These are phyloP conservation scores for Chromoteleia sp. DNA, from an alignment of 2,888 invertebrate species.

Conservation along the genomic window DNA sequence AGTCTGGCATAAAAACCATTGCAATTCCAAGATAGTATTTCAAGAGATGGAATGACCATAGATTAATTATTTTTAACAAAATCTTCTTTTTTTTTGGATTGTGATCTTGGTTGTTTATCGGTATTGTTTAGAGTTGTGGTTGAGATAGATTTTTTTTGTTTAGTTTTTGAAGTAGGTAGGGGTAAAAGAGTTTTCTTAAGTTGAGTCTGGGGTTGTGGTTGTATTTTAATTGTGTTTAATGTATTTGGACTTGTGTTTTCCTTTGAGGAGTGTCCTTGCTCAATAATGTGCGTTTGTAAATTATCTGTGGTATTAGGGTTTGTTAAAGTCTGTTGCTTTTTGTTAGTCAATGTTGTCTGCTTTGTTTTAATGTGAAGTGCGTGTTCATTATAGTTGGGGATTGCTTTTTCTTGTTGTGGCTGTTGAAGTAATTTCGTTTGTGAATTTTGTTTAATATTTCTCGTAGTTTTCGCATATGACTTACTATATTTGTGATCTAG, in stretches of 20 bases:
- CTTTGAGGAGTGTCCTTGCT: not conserved
- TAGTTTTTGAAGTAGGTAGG: not conserved
- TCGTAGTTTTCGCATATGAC: not conserved
- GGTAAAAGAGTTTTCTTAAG: not conserved
- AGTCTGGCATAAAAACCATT: constrained; percentile 5
- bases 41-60: not conserved
- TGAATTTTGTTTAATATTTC: not conserved
- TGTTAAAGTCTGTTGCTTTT: too few relatives aligned
- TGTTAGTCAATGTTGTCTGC: too few relatives aligned
- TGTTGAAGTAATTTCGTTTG: not conserved
- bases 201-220: not conserved
- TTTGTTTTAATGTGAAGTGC: too few relatives aligned
- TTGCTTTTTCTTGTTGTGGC: not conserved
- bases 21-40: constrained; percentile 4
- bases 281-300: not conserved
- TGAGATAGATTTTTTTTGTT: too few relatives aligned
- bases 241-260: not conserved
- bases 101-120: not conserved
- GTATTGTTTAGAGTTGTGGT: not conserved
- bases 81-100: not conserved
- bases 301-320: not conserved
- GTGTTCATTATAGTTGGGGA: too few relatives aligned
- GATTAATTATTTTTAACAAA: not conserved
- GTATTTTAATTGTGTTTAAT: not conserved
- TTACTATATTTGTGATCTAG: not conserved